A percentile compares a stretch with the other conserved stretches of the same genome.
phyloP scores from a whole-genome alignment of 2,113 vertebrate genomes.

The Hypomesus transpacificus region DNA sequence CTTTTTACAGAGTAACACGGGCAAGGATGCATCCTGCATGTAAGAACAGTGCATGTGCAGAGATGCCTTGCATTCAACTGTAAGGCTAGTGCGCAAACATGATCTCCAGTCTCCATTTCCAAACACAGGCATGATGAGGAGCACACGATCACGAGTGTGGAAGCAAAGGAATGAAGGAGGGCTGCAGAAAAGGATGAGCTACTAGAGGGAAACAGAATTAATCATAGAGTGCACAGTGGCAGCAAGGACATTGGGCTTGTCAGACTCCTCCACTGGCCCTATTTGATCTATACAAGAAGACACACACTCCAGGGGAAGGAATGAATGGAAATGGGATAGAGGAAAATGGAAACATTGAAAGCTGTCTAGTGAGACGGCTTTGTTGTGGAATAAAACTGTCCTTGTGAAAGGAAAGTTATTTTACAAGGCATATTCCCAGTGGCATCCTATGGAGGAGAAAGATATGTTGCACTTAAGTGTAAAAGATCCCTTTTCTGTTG shows the following conservation, averaged over 20 bases:
- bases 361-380: conserved; percentile 44
- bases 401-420: conserved; percentile 57
- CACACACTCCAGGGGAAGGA: conserved; percentile 32
- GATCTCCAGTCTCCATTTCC: conserved; percentile 9
- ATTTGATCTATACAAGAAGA: conserved; percentile 48
- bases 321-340: conserved; percentile 47
- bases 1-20: no score
- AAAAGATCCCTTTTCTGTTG: conserved; percentile 1
- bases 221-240: conserved; percentile 40
- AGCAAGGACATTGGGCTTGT: conserved; percentile 49
- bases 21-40: no score
- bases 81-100: not conserved
- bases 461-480: conserved; percentile 29
- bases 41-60: no score
- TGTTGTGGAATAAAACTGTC: conserved; percentile 50
- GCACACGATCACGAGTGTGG: conserved; percentile 24
- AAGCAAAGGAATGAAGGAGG: conserved; percentile 19
- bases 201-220: conserved; percentile 44
- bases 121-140: conserved; percentile 38
- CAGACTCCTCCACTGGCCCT: conserved; percentile 32
- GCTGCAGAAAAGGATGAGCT: conserved; percentile 28
- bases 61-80: no score
- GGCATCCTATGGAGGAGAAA: conserved; percentile 34
- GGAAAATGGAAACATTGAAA: conserved; percentile 58
- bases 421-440: conserved; percentile 57